Conservation (phyloP, 2,113 vertebrate species). For the Tyto alba region DNA sequence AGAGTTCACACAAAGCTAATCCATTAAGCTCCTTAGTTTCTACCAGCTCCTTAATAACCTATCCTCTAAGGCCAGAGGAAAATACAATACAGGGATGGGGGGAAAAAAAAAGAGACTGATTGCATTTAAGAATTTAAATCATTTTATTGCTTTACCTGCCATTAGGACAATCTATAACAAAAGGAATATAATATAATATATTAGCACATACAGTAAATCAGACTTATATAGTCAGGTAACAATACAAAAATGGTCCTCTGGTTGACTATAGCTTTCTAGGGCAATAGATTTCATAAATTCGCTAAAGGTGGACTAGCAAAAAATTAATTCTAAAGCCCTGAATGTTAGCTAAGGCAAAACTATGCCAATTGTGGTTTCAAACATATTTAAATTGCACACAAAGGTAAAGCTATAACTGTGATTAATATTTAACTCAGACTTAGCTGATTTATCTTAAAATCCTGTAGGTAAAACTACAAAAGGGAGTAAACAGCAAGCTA, state of each 20-base stretch:
- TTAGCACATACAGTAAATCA: conserved; percentile 90
- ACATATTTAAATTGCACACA: conserved; percentile 73
- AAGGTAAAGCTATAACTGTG: conserved; percentile 76
- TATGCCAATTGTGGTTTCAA: conserved; percentile 73
- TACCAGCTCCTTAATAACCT: neutral
- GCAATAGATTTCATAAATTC: conserved; percentile 71
- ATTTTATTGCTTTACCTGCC: conserved; percentile 98
- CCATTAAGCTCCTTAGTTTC: neutral
- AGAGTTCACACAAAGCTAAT: neutral
- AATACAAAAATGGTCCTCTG: conserved; percentile 93
- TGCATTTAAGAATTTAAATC: conserved; percentile 81
- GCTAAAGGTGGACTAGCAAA: conserved; percentile 77
- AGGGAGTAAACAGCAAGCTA: conserved; percentile 77
- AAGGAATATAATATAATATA: conserved; percentile 83
- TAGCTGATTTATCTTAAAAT: conserved; percentile 74
- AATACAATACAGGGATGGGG: neutral
- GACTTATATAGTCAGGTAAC: conserved; percentile 85
- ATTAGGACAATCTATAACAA: conserved; percentile 96
- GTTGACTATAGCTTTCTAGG: conserved; percentile 76
- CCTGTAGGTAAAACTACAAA: conserved; percentile 74
- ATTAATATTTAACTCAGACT: conserved; percentile 72
- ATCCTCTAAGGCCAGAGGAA: neutral
- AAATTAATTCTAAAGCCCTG: conserved; percentile 72
- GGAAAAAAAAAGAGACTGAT: conserved; percentile 39
- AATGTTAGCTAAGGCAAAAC: conserved; percentile 84